These are phyloP conservation scores for Sipha maydis DNA, from an alignment of 2,888 invertebrate species.

Conservation along the genomic window DNA sequence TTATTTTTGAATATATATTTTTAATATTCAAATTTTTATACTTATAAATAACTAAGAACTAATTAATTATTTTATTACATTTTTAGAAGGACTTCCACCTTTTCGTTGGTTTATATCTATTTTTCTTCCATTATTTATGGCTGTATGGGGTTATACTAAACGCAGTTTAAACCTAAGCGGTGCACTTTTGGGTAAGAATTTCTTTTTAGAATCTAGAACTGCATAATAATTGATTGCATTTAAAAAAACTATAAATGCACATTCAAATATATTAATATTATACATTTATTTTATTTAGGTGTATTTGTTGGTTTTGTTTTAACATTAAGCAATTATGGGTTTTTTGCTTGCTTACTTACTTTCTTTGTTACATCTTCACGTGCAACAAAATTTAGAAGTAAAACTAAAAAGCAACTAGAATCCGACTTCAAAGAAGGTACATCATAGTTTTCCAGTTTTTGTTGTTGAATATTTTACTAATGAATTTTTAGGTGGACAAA, in stretches of 20 bases:
- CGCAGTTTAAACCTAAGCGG: conserved; percentile 79
- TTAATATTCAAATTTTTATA: not conserved
- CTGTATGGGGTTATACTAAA: conserved; percentile 75
- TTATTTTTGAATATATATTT: no score
- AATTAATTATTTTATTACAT: not conserved
- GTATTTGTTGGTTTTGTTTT: conserved; percentile 79
- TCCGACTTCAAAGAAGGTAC: conserved; percentile 82
- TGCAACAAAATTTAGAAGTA: conserved; percentile 80
- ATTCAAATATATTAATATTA: not conserved
- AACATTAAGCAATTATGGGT: conserved; percentile 82
- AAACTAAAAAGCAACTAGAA: conserved; percentile 77
- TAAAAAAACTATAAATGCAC: not conserved
- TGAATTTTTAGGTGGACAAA: conserved; percentile 77
- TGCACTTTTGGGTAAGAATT: conserved; percentile 72
- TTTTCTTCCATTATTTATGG: conserved; percentile 75
- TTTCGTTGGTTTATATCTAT: conserved; percentile 76
- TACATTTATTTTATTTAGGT: conserved; percentile 69
- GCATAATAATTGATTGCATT: no score
- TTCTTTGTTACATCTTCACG: conserved; percentile 85
- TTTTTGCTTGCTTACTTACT: conserved; percentile 76
- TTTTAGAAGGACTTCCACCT: conserved; percentile 73
- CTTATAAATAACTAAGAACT: not conserved
- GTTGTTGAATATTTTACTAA: conserved; percentile 3
- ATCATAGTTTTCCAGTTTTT: conserved; percentile 29
- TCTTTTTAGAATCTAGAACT: not conserved